Evolutionary conservation across 1,140 invertebrate genomes (phyloP).

Genomic region (Hirudo medicinalis): DNA sequence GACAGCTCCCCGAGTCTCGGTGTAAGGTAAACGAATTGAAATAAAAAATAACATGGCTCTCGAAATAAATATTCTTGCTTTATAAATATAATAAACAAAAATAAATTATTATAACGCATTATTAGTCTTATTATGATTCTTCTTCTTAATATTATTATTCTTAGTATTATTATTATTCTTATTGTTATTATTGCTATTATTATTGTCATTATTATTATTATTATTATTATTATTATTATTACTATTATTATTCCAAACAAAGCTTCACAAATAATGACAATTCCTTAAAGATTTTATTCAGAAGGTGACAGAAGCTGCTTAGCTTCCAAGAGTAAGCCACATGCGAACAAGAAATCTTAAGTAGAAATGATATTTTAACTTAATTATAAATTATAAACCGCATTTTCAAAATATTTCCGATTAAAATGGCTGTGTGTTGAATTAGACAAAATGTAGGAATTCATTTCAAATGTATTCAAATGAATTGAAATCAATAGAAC

Average conservation of each 20-base stretch:
- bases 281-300: no score
- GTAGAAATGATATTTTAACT: no score
- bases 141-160: not conserved
- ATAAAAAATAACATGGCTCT: not conserved
- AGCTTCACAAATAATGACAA: not conserved
- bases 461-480: no score
- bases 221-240: not conserved
- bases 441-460: no score
- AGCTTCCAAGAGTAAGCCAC: no score
- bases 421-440: no score
- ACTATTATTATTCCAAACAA: not conserved
- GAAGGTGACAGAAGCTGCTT: no score
- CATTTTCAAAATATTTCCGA: no score
- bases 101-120: no score
- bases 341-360: no score
- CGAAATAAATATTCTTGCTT: not conserved
- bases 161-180: not conserved
- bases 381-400: no score
- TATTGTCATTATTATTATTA: not conserved
- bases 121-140: not conserved
- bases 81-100: slow-evolving; percentile 2
- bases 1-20: not conserved
- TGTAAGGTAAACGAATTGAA: not conserved
- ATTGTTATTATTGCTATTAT: not conserved
- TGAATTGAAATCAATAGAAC: no score